These are phyloP conservation scores for Hartigia nigra DNA, from an alignment of 2,888 invertebrate species.

Conservation along the genomic window DNA sequence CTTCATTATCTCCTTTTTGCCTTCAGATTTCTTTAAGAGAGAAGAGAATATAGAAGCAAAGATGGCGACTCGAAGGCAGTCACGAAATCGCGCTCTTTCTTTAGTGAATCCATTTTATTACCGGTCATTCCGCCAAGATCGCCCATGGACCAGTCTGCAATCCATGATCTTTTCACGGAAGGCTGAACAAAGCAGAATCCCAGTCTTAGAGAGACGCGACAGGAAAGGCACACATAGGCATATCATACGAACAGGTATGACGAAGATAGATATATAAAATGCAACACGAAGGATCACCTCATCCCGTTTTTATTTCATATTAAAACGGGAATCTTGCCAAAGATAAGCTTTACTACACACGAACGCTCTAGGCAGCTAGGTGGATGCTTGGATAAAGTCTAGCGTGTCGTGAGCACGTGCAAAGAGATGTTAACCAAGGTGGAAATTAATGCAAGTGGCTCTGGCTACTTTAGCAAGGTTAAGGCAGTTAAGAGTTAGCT, in stretches of 20 bases:
- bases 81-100: not conserved
- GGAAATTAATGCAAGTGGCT: not conserved
- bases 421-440: not conserved
- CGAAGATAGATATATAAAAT: not conserved
- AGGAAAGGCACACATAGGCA: not conserved
- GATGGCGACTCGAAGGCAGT: not conserved
- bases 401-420: not conserved
- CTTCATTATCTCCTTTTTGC: not conserved
- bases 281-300: not conserved
- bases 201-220: not conserved
- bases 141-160: not conserved
- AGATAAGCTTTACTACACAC: not conserved
- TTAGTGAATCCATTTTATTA: not conserved
- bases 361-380: not conserved
- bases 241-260: not conserved
- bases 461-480: slow-evolving; percentile 28
- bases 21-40: not conserved
- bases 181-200: not conserved
- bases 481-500: slow-evolving; percentile 36
- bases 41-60: not conserved
- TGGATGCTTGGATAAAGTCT: not conserved
- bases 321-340: not conserved
- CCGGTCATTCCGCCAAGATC: not conserved
- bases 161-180: slow-evolving; percentile 6
- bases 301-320: not conserved